Percentiles rank a stretch among this genome's conserved stretches.
Evolutionary conservation across 2,113 vertebrate species (phyloP).

Genomic region (Dromiciops gliroides): DNA sequence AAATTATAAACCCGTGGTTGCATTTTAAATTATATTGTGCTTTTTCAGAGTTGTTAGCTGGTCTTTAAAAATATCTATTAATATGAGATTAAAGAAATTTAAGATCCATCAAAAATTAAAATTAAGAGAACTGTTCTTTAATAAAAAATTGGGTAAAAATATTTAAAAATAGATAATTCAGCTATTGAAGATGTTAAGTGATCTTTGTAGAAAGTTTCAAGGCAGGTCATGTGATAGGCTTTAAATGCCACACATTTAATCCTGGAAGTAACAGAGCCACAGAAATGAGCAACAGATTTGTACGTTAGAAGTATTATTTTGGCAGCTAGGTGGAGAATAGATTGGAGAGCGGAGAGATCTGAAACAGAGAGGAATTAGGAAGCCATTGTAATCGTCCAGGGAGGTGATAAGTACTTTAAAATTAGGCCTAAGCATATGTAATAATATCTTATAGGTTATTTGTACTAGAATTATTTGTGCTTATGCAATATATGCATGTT

Average conservation of each 20-base stretch:
- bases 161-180: background rate
- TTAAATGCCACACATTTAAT: too few species aligned
- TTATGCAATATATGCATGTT: background rate
- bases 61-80: conserved; percentile 18
- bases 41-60: conserved; percentile 4
- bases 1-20: background rate
- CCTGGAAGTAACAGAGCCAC: background rate
- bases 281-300: background rate
- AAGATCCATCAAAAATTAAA: conserved; percentile 24
- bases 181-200: conserved; percentile 21
- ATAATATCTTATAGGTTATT: background rate
- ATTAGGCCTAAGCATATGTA: background rate
- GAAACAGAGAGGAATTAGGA: background rate
- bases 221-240: too few species aligned
- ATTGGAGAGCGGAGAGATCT: background rate
- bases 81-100: conserved; percentile 22
- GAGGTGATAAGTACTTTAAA: background rate
- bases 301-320: background rate
- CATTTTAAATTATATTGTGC: background rate
- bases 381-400: background rate
- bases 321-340: background rate
- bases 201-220: background rate
- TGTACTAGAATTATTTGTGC: background rate
- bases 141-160: conserved; percentile 4
- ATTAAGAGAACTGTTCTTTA: background rate